phyloP scores from a whole-genome alignment of 2,113 vertebrate species.

The Crypturellus undulatus region DNA sequence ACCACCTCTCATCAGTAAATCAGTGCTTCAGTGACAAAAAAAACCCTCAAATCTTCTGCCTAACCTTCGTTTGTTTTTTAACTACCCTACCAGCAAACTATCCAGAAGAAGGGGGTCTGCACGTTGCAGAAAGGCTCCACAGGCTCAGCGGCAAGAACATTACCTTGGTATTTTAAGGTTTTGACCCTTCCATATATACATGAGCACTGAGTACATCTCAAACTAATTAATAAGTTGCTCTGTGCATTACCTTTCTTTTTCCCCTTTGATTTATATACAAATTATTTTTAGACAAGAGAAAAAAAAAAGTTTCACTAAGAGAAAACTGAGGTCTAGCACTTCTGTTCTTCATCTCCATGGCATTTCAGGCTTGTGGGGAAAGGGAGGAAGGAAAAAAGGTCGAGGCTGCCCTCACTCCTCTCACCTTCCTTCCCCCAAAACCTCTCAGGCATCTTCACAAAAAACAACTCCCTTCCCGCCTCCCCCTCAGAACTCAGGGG shows the following conservation, averaged over 20 bases:
- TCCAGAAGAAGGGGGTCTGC: neutral
- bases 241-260: slow-evolving; percentile 42
- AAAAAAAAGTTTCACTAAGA: neutral
- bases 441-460: neutral
- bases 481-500: neutral
- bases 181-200: slow-evolving; percentile 15
- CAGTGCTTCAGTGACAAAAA: neutral
- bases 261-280: slow-evolving; percentile 35
- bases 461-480: neutral
- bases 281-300: slow-evolving; percentile 63
- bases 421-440: neutral
- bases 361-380: neutral
- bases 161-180: neutral
- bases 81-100: neutral
- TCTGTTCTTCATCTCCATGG: neutral
- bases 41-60: neutral
- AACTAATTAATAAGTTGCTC: slow-evolving; percentile 61
- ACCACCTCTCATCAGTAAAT: neutral
- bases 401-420: neutral
- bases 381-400: neutral
- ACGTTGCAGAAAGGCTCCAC: neutral
- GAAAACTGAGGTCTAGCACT: neutral
- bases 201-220: slow-evolving; percentile 31
- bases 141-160: neutral
- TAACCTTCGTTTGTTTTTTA: neutral